phyloP scores from a whole-genome alignment of 2,113 vertebrate genomes.

The Nematolebias whitei region DNA sequence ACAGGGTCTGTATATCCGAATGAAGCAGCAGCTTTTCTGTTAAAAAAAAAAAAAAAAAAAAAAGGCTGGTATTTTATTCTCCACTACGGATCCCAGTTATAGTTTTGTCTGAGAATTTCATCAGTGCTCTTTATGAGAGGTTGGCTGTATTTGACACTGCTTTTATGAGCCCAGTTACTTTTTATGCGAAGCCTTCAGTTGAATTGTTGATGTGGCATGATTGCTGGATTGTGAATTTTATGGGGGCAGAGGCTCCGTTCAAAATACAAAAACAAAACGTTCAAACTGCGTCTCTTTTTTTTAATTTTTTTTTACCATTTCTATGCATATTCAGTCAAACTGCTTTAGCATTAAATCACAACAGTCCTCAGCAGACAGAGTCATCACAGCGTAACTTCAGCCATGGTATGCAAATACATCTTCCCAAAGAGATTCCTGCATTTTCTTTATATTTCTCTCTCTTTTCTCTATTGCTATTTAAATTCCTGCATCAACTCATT shows the following conservation, averaged over 20 bases:
- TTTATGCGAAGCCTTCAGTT: conserved; percentile 67
- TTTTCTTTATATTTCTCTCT: conserved; percentile 69
- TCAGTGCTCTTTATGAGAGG: conserved; percentile 65
- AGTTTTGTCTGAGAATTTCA: conserved; percentile 65
- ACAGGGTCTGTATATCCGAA: conserved; percentile 19
- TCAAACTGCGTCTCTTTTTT: background rate
- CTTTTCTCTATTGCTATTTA: conserved; percentile 74
- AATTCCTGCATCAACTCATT: conserved; percentile 80
- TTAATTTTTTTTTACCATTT: background rate
- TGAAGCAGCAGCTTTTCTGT: conserved; percentile 13
- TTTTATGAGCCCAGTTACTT: conserved; percentile 64
- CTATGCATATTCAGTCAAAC: background rate
- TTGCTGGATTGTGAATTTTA: conserved; percentile 53
- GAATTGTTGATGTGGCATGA: conserved; percentile 64
- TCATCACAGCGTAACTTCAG: background rate
- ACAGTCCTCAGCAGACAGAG: background rate
- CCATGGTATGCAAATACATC: accelerated
- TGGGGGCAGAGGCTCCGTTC: conserved; percentile 19
- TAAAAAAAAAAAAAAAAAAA: too few relatives aligned
- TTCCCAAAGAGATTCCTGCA: background rate
- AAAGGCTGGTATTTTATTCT: conserved; percentile 44
- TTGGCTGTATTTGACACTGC: conserved; percentile 54
- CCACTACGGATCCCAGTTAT: conserved; percentile 57
- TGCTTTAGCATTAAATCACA: background rate
- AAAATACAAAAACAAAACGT: background rate